Percentiles rank a stretch among this genome's conserved stretches.
Conservation (phyloP, 2,888 invertebrate species). For the Cephus spinipes region DNA sequence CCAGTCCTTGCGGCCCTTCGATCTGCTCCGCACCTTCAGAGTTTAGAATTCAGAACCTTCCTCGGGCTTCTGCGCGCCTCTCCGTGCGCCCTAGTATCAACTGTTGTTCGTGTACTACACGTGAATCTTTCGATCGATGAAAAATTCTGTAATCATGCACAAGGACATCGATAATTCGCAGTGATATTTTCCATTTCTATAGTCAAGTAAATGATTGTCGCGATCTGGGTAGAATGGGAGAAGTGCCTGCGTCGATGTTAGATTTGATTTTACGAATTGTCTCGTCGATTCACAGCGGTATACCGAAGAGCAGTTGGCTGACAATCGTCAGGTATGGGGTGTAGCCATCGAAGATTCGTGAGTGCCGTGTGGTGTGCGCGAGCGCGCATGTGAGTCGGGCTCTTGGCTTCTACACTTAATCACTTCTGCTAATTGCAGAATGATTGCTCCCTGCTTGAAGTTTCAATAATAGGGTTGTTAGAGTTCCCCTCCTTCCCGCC, state of each 20-base stretch:
- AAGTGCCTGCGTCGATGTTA: too few species aligned
- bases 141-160: too few species aligned
- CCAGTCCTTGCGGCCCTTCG: conserved; percentile 22
- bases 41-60: too few species aligned
- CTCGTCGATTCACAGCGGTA: too few species aligned
- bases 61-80: too few species aligned
- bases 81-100: too few species aligned
- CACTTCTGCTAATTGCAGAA: conserved; percentile 62
- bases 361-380: conserved; percentile 1
- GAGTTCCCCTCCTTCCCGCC: conserved; percentile 24
- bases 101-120: too few species aligned
- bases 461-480: conserved; percentile 62
- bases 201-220: not conserved
- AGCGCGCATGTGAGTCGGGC: not conserved
- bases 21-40: not conserved
- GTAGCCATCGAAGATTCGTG: conserved; percentile 27
- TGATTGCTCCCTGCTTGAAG: conserved; percentile 59
- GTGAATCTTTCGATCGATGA: too few species aligned
- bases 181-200: conserved; percentile 18
- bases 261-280: too few species aligned
- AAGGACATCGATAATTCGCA: conserved; percentile 27
- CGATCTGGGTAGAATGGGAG: too few species aligned
- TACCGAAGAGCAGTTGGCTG: not conserved
- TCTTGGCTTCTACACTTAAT: conserved; percentile 52
- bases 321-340: conserved; percentile 31